Base-by-base conservation (phyloP, 1,140 invertebrate species). In the Temnothorax nylanderi region DNA sequence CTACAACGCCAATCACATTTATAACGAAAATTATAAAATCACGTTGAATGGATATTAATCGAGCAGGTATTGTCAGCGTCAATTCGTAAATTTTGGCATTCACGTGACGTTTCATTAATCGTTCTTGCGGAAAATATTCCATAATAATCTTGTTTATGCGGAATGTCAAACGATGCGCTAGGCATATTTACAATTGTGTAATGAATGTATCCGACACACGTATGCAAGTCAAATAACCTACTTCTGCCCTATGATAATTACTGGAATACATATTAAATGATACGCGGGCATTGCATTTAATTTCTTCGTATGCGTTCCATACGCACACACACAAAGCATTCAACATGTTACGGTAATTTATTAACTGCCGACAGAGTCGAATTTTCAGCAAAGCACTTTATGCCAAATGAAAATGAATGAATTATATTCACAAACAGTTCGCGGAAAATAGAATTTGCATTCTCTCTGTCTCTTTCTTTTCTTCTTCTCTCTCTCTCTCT, bases 141-240 rank as follows among this genome's bases (percentile, higher is more conserved):
- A 44, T 32, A 75, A 84, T 84, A 84, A 84, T 84, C 69, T 60
- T 84, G 80, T 75, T 84, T 71, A 75, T 74, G 54, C 41, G 54
- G 80, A 75, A 74, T 84, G 80, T 84, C 80, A 84, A 84, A 84
- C 69, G 41, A 44, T 32, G 32, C 41, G 44, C 54, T 60, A 84
- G 80, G 71, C 56, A 74, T 82, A 82, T 82, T 82, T 82, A 84
- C 69, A 84, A 82, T 75, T 75, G 69, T 74, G 26, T 49, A 74
- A 75, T 75, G 69, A 44, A 54, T 56, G 65, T 71, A 37, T 60
- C 21, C 54, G 54, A 74, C 69, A 51, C 21, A n/a, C 21, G 18
- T 21, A 62, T 34, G 69, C 80, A 75, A 84, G 54, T 75, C 80
- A 84, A 84, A 84, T 75, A 84, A 75, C 41, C 69, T 84, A 75